Evolutionary conservation across 2,888 invertebrate genomes (phyloP).

Genomic region (Drosophila testacea): DNA sequence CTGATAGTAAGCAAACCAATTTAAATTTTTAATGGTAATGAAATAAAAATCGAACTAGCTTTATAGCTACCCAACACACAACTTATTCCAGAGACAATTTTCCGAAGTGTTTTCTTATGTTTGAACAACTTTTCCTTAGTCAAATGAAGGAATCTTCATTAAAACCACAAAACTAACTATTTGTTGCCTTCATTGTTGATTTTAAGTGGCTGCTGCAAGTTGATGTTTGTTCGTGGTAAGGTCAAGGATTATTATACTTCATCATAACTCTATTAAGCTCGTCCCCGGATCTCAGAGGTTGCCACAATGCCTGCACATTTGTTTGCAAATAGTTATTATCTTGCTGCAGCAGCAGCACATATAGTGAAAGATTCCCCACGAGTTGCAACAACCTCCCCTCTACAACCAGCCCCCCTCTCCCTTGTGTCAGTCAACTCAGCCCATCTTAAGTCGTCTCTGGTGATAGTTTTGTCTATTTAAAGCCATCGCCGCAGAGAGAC

Average conservation of each 20-base stretch:
- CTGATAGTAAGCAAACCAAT: too few relatives aligned
- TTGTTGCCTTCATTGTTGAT: conserved; percentile 38
- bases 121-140: background rate
- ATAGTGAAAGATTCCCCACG: conserved; percentile 38
- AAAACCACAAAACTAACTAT: conserved; percentile 34
- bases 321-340: conserved; percentile 72
- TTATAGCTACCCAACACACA: too few relatives aligned
- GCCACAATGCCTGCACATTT: conserved; percentile 61
- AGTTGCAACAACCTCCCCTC: background rate
- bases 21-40: too few relatives aligned
- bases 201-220: conserved; percentile 47
- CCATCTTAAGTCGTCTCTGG: conserved; percentile 41
- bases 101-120: too few relatives aligned
- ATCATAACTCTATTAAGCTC: conserved; percentile 78
- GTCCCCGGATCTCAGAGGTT: conserved; percentile 27
- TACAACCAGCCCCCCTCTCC: conserved; percentile 9
- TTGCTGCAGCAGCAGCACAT: conserved; percentile 28
- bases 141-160: conserved; percentile 16
- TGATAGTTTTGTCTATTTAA: conserved; percentile 68
- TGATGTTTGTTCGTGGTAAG: conserved; percentile 72
- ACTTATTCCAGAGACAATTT: too few relatives aligned
- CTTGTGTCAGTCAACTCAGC: conserved; percentile 20
- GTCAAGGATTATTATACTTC: conserved; percentile 81
- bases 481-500: conserved; percentile 46
- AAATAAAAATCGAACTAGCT: too few relatives aligned